These are phyloP conservation scores for Aporophyla nigra DNA, from an alignment of 2,888 invertebrate genomes.

Conservation along the genomic window DNA sequence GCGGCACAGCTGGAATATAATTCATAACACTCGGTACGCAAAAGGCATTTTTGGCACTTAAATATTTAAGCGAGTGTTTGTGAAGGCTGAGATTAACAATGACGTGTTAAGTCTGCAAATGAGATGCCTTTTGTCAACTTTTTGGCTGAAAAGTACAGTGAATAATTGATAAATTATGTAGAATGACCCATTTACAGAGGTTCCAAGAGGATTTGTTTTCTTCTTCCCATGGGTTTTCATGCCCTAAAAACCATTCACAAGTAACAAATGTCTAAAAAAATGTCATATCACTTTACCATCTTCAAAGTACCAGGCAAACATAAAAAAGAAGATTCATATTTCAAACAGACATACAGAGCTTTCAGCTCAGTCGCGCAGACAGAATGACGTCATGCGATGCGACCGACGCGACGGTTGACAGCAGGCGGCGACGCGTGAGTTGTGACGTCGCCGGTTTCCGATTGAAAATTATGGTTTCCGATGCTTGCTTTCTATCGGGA, in stretches of 20 bases:
- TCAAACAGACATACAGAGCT: constrained; percentile 25
- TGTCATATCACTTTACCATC: constrained; percentile 4
- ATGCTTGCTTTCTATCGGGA: constrained; percentile 27
- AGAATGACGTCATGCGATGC: constrained; percentile 50
- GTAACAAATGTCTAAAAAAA: neutral
- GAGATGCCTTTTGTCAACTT: too few species aligned
- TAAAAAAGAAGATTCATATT: constrained; percentile 48
- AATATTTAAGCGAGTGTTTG: neutral
- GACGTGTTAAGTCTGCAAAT: neutral
- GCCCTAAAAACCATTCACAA: neutral
- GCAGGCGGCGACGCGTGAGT: constrained; percentile 38
- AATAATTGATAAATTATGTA: neutral
- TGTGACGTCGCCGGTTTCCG: constrained; percentile 32
- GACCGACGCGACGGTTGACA: constrained; percentile 49
- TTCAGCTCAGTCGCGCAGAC: constrained; percentile 30
- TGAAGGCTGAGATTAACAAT: neutral
- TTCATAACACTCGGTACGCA: neutral
- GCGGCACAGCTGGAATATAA: neutral
- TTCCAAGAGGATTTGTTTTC: neutral
- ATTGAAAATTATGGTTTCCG: constrained; percentile 66
- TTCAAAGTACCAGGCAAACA: constrained; percentile 16
- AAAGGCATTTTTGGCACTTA: neutral
- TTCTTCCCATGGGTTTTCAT: neutral
- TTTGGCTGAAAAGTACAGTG: neutral
- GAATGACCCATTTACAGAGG: neutral